phyloP scores from a whole-genome alignment of 2,113 vertebrate genomes.

The Capricornis sumatraensis region DNA sequence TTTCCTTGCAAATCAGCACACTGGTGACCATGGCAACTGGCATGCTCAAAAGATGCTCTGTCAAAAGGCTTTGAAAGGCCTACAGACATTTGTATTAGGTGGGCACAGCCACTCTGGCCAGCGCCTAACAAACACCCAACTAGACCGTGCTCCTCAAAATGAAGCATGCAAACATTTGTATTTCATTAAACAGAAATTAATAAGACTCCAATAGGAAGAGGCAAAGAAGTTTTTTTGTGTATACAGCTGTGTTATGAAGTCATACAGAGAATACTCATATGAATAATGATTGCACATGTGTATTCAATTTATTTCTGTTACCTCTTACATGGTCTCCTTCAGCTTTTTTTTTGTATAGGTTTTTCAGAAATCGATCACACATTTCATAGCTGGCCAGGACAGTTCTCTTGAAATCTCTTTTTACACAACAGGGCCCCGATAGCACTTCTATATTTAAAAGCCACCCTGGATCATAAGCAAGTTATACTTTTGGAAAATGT shows the following conservation, averaged over 20 bases:
- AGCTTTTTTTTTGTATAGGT: constrained; percentile 71
- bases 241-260: constrained; percentile 83
- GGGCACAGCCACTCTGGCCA: constrained; percentile 57
- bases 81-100: constrained; percentile 77
- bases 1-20: constrained; percentile 81
- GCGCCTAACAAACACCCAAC: constrained; percentile 67
- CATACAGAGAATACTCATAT: constrained; percentile 74
- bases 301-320: constrained; percentile 81
- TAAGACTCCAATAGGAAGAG: constrained; percentile 77
- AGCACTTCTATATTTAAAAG: constrained; percentile 66
- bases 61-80: constrained; percentile 78
- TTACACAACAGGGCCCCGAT: neutral
- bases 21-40: constrained; percentile 81
- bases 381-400: constrained; percentile 71
- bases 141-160: constrained; percentile 66
- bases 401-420: constrained; percentile 60
- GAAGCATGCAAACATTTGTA: constrained; percentile 78
- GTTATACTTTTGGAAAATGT: constrained; percentile 66
- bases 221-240: constrained; percentile 75
- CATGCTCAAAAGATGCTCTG: constrained; percentile 80
- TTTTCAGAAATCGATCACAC: constrained; percentile 78
- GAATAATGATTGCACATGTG: constrained; percentile 81
- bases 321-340: constrained; percentile 73
- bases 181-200: constrained; percentile 81
- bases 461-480: constrained; percentile 59